These are phyloP conservation scores for Drosophila rufa DNA, from an alignment of 1,140 invertebrate genomes.

Conservation along the genomic window DNA sequence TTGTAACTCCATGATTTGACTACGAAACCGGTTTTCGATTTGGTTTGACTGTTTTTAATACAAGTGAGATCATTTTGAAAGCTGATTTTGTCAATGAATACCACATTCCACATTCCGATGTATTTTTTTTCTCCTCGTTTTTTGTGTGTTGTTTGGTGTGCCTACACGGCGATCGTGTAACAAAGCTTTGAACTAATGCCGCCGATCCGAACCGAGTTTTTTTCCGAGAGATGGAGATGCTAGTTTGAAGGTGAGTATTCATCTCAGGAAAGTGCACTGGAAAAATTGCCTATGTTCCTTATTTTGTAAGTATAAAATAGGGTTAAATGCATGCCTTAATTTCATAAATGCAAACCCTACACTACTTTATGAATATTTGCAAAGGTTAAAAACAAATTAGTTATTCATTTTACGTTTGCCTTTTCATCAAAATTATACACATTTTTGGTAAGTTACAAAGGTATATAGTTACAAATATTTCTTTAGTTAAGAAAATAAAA, in stretches of 20 bases:
- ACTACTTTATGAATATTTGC: too few species aligned
- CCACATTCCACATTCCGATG: constrained; percentile 81
- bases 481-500: too few species aligned
- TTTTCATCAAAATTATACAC: too few species aligned
- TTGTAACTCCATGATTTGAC: constrained; percentile 71
- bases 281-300: not conserved
- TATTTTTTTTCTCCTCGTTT: constrained; percentile 43
- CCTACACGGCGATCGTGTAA: constrained; percentile 54
- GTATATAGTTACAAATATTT: too few species aligned
- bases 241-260: constrained; percentile 39
- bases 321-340: too few species aligned
- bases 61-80: constrained; percentile 86
- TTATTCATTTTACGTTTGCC: too few species aligned
- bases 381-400: too few species aligned
- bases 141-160: constrained; percentile 40
- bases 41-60: constrained; percentile 85
- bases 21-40: constrained; percentile 86
- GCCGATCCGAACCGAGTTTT: constrained; percentile 31
- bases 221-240: constrained; percentile 5
- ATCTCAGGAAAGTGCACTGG: constrained; percentile 8
- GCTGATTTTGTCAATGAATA: constrained; percentile 86
- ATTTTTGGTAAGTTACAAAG: too few species aligned
- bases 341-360: too few species aligned
- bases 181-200: constrained; percentile 82
- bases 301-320: not conserved